A percentile compares a stretch with the other conserved stretches of the same genome.
These are phyloP conservation scores for Taenioides sp. DNA, from an alignment of 2,797 vertebrate genomes.

Conservation along the genomic window DNA sequence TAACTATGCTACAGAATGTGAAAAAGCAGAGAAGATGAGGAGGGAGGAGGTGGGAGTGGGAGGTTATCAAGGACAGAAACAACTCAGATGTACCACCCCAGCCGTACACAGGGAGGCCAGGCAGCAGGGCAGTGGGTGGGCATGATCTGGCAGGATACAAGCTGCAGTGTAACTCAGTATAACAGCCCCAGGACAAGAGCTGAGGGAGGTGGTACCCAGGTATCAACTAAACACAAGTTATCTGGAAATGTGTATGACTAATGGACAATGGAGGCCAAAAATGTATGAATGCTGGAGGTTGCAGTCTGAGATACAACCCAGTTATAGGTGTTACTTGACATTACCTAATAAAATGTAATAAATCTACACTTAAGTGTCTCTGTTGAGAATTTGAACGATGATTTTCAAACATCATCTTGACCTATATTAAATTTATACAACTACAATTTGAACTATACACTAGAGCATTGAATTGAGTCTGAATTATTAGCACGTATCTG, in stretches of 20 bases:
- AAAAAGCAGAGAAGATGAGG: conserved; percentile 25
- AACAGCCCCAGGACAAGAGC: conserved; percentile 28
- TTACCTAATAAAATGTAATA: background rate
- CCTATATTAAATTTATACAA: background rate
- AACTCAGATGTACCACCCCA: conserved; percentile 64
- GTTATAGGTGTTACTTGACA: background rate
- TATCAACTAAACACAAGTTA: conserved; percentile 30
- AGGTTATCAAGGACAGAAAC: conserved; percentile 61
- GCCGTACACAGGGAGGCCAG: conserved; percentile 47
- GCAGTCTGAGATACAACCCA: background rate
- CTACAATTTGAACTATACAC: background rate
- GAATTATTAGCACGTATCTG: too few species aligned
- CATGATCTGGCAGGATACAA: conserved; percentile 50
- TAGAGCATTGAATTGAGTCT: too few species aligned
- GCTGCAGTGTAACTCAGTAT: conserved; percentile 20
- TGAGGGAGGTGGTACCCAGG: conserved; percentile 32
- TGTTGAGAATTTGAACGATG: background rate
- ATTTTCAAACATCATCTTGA: too few species aligned
- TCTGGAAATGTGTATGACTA: conserved; percentile 26
- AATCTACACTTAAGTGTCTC: background rate
- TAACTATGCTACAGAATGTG: conserved; percentile 14
- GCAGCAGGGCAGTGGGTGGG: conserved; percentile 53
- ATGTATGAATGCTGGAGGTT: conserved; percentile 12
- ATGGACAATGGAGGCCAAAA: conserved; percentile 18
- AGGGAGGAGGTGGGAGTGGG: conserved; percentile 52